Conservation (phyloP, 2,888 invertebrate species). For the Syrphus vitripennis region DNA sequence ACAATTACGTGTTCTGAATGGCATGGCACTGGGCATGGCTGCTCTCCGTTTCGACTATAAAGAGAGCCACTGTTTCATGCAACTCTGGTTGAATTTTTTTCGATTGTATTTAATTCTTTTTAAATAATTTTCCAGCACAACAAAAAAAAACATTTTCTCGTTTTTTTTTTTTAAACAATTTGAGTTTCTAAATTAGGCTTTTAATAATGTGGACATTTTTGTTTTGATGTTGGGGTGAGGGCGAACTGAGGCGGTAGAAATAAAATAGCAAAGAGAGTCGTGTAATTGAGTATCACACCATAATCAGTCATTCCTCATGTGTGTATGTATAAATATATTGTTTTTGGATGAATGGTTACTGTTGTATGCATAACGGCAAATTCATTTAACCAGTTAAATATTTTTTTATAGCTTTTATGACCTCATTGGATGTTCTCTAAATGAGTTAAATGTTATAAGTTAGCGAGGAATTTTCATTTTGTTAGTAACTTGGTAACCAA, state of each 20-base stretch:
- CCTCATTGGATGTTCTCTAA: not conserved
- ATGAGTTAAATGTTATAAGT: not conserved
- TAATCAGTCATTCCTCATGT: constrained; percentile 1
- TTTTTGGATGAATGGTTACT: constrained; percentile 5
- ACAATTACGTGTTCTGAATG: constrained; percentile 71
- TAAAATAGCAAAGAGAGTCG: not conserved
- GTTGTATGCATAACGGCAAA: not conserved
- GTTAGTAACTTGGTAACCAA: too few relatives aligned
- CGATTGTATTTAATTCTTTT: constrained; percentile 40
- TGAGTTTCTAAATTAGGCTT: constrained; percentile 64
- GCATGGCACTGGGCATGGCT: constrained; percentile 62
- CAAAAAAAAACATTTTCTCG: constrained; percentile 39
- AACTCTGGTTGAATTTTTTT: not conserved
- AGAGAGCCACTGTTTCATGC: not conserved
- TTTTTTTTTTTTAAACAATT: constrained; percentile 56
- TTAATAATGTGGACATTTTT: constrained; percentile 22
- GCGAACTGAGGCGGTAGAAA: not conserved
- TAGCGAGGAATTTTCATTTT: not conserved
- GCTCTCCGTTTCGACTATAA: not conserved
- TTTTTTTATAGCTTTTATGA: constrained; percentile 10
- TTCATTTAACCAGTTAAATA: not conserved
- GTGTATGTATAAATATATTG: too few relatives aligned
- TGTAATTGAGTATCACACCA: constrained; percentile 5
- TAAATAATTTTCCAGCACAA: constrained; percentile 48
- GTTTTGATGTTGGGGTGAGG: not conserved